Evolutionary conservation across 2,888 invertebrate genomes (phyloP), one percentile per base, ranked within the genome.

Genomic region (Apantesis nais): DNA sequence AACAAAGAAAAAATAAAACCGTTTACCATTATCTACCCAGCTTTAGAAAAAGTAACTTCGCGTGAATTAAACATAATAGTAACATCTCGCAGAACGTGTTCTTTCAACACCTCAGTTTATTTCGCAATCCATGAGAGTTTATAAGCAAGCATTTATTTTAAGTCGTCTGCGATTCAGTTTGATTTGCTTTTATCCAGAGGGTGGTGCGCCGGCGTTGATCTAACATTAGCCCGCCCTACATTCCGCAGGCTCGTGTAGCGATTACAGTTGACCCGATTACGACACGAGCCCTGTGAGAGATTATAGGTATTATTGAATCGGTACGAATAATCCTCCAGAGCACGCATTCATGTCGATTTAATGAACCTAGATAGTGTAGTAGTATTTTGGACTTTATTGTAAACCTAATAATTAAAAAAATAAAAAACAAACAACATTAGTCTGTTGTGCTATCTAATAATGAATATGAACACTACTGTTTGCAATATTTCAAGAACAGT

Each of bases 141-240:
- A 76, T 74, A 72, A 68, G 76, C 62, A 81, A 82, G 77, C 80
- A 83, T 85, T 84, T 86, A 85, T 86, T 83, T 85, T 82, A 81
- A 76, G 74, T 72, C 70, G 70, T 69, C 70, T 77, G 71, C 73
- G 75, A 81, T 83, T 85, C 76, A 77, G 78, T 84, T 86, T 77
- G 83, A 78, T 86, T 88, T 87, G 85, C 80, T 88, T 84, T 86
- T 82, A 88, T 88, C 85, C 87, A 88, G 87, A 87, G 86, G 88
- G 87, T 86, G 85, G 82, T 89, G 89, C 86, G 86, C 78, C 81
- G 77, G 83, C 86, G 88, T 84, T 80, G 87, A 78, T 89, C 93
- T 92, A 94, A 92, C 90, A 91, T 93, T 93, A 93, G 92, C 89
- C 83, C 88, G 91, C 85, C 91, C 91, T 90, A 92, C 90, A 93